Evolutionary conservation across 1,140 invertebrate genomes (phyloP).

Genomic region (Melanaphis sacchari): DNA sequence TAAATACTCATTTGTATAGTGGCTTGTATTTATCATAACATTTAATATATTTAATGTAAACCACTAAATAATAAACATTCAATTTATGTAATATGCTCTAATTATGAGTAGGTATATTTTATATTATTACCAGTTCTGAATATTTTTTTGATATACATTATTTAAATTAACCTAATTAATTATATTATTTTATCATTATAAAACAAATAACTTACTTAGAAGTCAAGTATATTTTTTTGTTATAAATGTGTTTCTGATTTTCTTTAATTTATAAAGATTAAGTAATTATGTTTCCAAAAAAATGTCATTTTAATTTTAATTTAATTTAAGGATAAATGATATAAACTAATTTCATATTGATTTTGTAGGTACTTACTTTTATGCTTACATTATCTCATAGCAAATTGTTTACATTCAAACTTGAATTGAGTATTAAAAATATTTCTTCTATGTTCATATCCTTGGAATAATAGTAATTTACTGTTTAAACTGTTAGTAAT

Average conservation of each 20-base stretch:
- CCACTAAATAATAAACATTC: neutral
- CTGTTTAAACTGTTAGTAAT: neutral
- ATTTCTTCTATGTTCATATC: neutral
- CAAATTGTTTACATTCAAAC: neutral
- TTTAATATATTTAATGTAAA: neutral
- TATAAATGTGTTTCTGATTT: neutral
- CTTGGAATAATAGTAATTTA: neutral
- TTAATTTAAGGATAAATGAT: neutral
- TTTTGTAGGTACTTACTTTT: neutral
- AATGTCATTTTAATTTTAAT: neutral
- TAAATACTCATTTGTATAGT: neutral
- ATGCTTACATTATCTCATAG: neutral
- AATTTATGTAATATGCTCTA: neutral
- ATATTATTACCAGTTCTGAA: neutral
- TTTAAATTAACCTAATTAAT: conserved; percentile 7
- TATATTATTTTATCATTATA: neutral
- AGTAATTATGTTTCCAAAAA: neutral
- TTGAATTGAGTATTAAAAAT: neutral
- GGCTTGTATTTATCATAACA: neutral
- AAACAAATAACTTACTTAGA: neutral
- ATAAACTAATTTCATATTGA: neutral
- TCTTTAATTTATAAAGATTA: neutral
- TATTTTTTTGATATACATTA: neutral
- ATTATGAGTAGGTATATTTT: neutral
- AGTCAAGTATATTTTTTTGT: neutral